Percentiles rank a stretch among this genome's conserved stretches.
These are phyloP conservation scores for Eupithecia centaureata DNA, from an alignment of 2,888 invertebrate genomes.

Conservation along the genomic window DNA sequence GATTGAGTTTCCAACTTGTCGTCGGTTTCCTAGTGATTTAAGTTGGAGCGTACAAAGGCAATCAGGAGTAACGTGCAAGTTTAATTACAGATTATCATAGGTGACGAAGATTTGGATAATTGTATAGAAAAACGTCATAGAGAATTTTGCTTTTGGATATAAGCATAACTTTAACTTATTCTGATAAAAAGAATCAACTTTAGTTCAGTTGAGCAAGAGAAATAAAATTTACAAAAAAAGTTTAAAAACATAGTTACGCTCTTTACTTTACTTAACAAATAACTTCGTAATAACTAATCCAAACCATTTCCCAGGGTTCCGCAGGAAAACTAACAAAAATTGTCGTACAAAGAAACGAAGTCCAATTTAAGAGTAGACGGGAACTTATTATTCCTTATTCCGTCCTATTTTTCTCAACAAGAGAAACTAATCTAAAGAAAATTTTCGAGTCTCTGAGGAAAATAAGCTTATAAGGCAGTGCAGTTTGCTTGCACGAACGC, in stretches of 20 bases:
- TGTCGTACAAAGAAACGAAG: slow-evolving; percentile 64
- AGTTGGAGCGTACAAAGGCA: background rate
- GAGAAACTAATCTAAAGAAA: slow-evolving; percentile 84
- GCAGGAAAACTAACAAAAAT: slow-evolving; percentile 57
- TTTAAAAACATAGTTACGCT: background rate
- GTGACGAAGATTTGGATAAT: background rate
- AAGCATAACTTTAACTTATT: too few relatives aligned
- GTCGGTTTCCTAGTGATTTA: background rate
- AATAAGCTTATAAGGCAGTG: slow-evolving; percentile 82
- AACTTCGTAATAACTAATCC: slow-evolving; percentile 62
- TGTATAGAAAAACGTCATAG: background rate
- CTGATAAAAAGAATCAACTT: too few relatives aligned
- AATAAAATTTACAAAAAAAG: background rate
- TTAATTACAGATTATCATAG: background rate
- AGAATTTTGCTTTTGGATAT: background rate
- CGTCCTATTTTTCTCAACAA: slow-evolving; percentile 80
- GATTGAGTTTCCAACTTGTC: slow-evolving; percentile 12
- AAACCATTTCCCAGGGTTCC: slow-evolving; percentile 52
- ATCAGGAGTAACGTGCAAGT: background rate
- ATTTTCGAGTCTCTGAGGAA: slow-evolving; percentile 79
- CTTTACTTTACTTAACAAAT: slow-evolving; percentile 39
- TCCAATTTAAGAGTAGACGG: slow-evolving; percentile 76
- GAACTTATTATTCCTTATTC: slow-evolving; percentile 79
- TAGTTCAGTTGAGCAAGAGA: background rate
- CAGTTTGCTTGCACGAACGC: slow-evolving; percentile 77